phyloP scores from a whole-genome alignment of 2,113 vertebrate genomes.

The Cathartes aura region DNA sequence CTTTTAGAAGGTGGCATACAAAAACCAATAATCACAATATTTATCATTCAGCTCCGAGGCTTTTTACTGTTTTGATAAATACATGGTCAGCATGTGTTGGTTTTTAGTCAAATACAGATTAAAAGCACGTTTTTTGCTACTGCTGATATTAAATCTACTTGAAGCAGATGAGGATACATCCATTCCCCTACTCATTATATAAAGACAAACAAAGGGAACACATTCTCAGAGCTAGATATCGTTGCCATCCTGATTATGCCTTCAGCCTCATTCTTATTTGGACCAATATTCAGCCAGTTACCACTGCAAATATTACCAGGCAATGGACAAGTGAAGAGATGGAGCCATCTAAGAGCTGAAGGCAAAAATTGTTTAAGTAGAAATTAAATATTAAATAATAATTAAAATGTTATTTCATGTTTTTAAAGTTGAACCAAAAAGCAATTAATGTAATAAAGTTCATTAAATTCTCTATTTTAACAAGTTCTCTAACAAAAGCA shows the following conservation, averaged over 20 bases:
- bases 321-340: neutral
- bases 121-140: neutral
- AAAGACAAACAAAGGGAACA: neutral
- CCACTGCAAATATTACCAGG: neutral
- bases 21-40: neutral
- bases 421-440: neutral
- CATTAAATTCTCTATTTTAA: neutral
- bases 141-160: neutral
- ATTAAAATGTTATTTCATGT: neutral
- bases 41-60: neutral
- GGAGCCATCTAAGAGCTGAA: neutral
- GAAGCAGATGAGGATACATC: neutral
- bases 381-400: constrained; percentile 1
- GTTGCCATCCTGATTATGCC: neutral
- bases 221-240: neutral
- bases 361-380: neutral
- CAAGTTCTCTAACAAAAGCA: neutral
- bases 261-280: neutral
- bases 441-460: neutral
- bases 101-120: neutral
- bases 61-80: neutral
- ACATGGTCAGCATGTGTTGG: neutral
- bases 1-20: neutral
- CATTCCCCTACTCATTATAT: neutral
- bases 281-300: neutral